Evolutionary conservation across 2,113 vertebrate genomes (phyloP).

Genomic region (Catharus fuscescens): DNA sequence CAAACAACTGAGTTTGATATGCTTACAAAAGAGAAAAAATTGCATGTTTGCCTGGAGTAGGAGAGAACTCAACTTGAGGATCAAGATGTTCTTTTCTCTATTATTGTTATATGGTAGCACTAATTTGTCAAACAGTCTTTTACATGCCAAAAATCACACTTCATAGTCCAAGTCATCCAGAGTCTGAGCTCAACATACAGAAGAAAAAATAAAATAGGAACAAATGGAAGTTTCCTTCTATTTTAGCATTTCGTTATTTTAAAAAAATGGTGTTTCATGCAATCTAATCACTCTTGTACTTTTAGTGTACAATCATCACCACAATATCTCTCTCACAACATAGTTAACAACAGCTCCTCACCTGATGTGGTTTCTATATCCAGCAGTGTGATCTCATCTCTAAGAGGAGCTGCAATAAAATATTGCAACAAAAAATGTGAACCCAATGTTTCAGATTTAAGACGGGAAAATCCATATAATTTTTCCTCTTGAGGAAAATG

Average conservation of each 20-base stretch:
- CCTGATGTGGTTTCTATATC: background rate
- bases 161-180: background rate
- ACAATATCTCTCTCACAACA: background rate
- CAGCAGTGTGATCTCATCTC: background rate
- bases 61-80: background rate
- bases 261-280: background rate
- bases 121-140: background rate
- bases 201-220: background rate
- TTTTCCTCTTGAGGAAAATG: background rate
- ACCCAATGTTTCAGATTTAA: background rate
- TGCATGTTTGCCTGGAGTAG: background rate
- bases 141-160: background rate
- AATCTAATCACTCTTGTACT: background rate
- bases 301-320: background rate
- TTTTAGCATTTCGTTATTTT: background rate
- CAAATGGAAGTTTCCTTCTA: background rate
- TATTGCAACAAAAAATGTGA: background rate
- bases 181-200: background rate
- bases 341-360: background rate
- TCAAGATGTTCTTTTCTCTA: background rate
- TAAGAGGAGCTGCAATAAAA: background rate
- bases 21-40: background rate
- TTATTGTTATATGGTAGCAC: background rate
- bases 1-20: background rate
- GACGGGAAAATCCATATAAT: background rate